Conservation (phyloP, 2,888 invertebrate genomes). For the Physocephala rufipes region DNA sequence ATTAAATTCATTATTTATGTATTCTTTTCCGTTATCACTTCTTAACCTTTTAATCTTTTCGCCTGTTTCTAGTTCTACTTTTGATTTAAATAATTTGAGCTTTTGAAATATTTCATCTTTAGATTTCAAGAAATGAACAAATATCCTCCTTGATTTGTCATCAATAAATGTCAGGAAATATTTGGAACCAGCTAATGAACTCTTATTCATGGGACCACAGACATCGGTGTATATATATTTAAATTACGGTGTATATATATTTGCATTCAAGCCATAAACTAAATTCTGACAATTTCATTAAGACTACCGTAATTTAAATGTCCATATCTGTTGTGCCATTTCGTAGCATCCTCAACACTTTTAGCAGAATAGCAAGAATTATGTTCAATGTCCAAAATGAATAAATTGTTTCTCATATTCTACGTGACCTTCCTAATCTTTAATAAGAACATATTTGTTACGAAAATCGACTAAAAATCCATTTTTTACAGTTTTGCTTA, state of each 20-base stretch:
- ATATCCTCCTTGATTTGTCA: slow-evolving; percentile 32
- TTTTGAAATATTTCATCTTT: slow-evolving; percentile 39
- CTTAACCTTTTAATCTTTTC: slow-evolving; percentile 42
- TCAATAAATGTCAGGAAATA: slow-evolving; percentile 40
- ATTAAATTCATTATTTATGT: slow-evolving; percentile 31
- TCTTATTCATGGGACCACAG: slow-evolving; percentile 35
- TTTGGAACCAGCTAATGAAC: slow-evolving; percentile 30
- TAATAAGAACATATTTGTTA: not conserved
- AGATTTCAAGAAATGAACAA: slow-evolving; percentile 37
- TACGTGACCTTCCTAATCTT: not conserved
- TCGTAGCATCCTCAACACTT: too few relatives aligned
- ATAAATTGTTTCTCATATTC: not conserved
- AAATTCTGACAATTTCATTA: too few relatives aligned
- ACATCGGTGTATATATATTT: slow-evolving; percentile 34
- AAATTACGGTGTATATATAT: too few relatives aligned
- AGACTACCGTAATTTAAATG: too few relatives aligned
- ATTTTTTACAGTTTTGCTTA: slow-evolving; percentile 26
- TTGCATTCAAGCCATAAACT: too few relatives aligned
- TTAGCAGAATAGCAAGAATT: too few relatives aligned
- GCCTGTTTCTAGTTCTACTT: slow-evolving; percentile 43
- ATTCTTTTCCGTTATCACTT: slow-evolving; percentile 32
- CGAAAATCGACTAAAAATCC: not conserved
- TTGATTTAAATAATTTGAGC: slow-evolving; percentile 47
- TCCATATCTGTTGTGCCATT: too few relatives aligned
- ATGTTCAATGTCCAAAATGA: not conserved